Evolutionary conservation across 2,888 invertebrate species (phyloP).

Genomic region (Athalia cordata): DNA sequence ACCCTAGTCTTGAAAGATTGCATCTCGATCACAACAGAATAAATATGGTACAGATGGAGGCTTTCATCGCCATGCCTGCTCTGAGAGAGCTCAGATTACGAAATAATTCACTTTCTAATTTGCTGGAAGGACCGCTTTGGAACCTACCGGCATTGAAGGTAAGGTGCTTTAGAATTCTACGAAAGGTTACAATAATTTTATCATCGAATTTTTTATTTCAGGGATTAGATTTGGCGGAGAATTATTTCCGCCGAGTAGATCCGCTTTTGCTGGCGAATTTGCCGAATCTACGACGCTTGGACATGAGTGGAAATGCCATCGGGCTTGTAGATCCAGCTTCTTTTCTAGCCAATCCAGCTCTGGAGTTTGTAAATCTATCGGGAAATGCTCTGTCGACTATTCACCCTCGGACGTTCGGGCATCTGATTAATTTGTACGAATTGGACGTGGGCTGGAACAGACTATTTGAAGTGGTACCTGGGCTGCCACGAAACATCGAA

Average conservation of each 20-base stretch:
- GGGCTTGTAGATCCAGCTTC: constrained; percentile 83
- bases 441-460: constrained; percentile 85
- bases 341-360: constrained; percentile 82
- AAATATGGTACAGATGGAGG: constrained; percentile 84
- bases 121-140: constrained; percentile 86
- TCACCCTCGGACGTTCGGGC: constrained; percentile 86
- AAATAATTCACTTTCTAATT: constrained; percentile 88
- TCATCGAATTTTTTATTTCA: constrained; percentile 55
- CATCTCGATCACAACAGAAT: constrained; percentile 88
- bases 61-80: constrained; percentile 89
- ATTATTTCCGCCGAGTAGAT: constrained; percentile 69
- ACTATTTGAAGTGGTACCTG: constrained; percentile 85
- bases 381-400: constrained; percentile 82
- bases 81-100: constrained; percentile 86
- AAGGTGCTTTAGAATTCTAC: constrained; percentile 20
- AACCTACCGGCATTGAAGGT: constrained; percentile 87
- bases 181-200: neutral
- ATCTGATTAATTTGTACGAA: constrained; percentile 85
- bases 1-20: constrained; percentile 86
- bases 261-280: constrained; percentile 84
- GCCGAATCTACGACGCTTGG: constrained; percentile 84
- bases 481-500: constrained; percentile 85
- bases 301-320: constrained; percentile 85
- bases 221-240: constrained; percentile 81
- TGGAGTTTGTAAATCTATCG: constrained; percentile 89